A percentile compares a stretch with the other conserved stretches of the same genome.
Evolutionary conservation across 37 sponge, comb jelly and placozoan species (phyloP).

Genomic region (Agelas oroides): DNA sequence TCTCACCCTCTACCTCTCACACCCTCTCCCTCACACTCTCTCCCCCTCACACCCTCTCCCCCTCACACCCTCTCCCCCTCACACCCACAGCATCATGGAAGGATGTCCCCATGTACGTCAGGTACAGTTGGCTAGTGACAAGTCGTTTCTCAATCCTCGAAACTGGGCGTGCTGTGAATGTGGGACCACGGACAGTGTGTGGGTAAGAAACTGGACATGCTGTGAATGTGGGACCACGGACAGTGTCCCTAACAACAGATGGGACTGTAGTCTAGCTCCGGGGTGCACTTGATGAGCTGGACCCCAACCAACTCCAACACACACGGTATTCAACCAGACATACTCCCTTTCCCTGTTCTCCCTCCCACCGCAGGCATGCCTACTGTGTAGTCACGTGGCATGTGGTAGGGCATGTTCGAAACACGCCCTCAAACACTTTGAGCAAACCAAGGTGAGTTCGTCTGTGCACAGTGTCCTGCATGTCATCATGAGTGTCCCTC

Average conservation of each 20-base stretch:
- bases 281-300: neutral
- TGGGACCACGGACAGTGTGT: conserved; percentile 76
- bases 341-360: too few species aligned
- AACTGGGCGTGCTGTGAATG: conserved; percentile 67
- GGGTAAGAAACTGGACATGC: conserved; percentile 77
- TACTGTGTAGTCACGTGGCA: conserved; percentile 66
- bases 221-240: conserved; percentile 73
- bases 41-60: too few species aligned
- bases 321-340: too few species aligned
- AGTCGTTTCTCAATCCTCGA: conserved; percentile 73
- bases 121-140: conserved; percentile 39
- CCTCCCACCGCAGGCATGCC: conserved; percentile 84
- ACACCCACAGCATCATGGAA: conserved; percentile 27
- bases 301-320: too few species aligned
- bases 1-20: too few species aligned
- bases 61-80: too few species aligned
- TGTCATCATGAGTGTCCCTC: neutral
- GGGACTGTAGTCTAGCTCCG: too few species aligned
- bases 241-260: conserved; percentile 38
- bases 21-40: too few species aligned
- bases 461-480: neutral
- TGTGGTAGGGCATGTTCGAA: conserved; percentile 64
- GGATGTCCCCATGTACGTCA: conserved; percentile 60
- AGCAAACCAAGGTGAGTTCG: conserved; percentile 34
- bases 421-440: conserved; percentile 72